Conservation (phyloP, 2,888 invertebrate species). For the Trachelus stipa region DNA sequence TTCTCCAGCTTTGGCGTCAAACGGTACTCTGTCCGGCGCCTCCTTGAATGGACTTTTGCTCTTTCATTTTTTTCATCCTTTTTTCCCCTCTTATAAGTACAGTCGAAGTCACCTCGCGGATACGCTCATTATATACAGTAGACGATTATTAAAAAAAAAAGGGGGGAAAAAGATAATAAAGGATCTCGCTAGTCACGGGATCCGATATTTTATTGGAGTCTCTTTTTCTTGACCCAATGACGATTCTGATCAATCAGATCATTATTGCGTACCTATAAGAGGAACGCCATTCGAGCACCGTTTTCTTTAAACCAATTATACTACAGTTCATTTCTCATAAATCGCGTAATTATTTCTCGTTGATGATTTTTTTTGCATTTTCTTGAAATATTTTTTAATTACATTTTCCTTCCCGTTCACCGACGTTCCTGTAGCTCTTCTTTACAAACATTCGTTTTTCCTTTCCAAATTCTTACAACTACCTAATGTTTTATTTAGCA, state of each 20-base stretch:
- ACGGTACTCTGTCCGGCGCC: constrained; percentile 19
- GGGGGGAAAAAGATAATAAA: constrained; percentile 2
- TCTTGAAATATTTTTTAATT: constrained; percentile 10
- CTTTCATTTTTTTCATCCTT: not conserved
- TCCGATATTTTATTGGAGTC: not conserved
- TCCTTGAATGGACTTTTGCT: not conserved
- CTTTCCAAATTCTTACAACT: constrained; percentile 30
- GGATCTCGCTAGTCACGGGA: not conserved
- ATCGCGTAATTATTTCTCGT: constrained; percentile 14
- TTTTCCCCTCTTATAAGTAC: not conserved
- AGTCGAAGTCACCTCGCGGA: constrained; percentile 17
- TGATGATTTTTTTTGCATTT: constrained; percentile 21
- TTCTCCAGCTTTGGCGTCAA: constrained; percentile 31
- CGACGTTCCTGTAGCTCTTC: not conserved
- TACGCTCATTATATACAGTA: constrained; percentile 37
- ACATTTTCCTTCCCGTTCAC: not conserved
- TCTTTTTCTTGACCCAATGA: too few species aligned
- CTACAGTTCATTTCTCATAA: not conserved
- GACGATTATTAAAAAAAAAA: constrained; percentile 27
- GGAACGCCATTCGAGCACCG: not conserved
- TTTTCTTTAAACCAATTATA: not conserved
- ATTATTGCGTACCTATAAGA: not conserved
- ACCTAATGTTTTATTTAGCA: not conserved
- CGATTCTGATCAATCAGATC: not conserved
- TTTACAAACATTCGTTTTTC: not conserved